phyloP scores from a whole-genome alignment of 2,888 invertebrate species.

The Drosophila mayaguana region DNA sequence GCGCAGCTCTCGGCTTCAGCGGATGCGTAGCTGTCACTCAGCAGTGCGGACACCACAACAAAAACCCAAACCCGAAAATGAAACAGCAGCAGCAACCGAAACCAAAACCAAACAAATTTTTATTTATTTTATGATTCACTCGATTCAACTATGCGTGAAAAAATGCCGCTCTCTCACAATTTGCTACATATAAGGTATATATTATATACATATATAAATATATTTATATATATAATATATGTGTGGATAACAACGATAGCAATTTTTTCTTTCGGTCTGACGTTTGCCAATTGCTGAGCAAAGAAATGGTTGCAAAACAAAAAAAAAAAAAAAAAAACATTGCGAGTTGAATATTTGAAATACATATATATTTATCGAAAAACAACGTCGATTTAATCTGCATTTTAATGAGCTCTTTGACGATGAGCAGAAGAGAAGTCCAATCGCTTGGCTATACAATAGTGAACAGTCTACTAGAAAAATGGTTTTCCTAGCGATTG shows the following conservation, averaged over 20 bases:
- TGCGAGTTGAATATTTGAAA: constrained; percentile 35
- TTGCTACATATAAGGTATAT: constrained; percentile 32
- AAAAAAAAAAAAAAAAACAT: no score
- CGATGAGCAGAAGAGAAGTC: neutral
- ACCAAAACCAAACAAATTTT: constrained; percentile 31
- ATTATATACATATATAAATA: neutral
- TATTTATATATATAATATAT: neutral
- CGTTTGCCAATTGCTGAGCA: constrained; percentile 57
- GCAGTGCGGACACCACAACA: constrained; percentile 50
- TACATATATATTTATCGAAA: constrained; percentile 14
- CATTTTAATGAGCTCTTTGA: constrained; percentile 52
- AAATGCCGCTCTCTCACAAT: constrained; percentile 56
- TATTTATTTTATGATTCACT: constrained; percentile 53
- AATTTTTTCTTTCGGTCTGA: constrained; percentile 25
- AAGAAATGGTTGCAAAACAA: constrained; percentile 41
- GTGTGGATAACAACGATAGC: constrained; percentile 8
- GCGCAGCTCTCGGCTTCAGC: constrained; percentile 24
- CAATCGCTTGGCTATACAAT: constrained; percentile 6
- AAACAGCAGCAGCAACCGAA: neutral
- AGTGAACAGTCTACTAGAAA: neutral
- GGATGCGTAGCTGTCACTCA: constrained; percentile 69
- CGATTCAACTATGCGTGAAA: constrained; percentile 54
- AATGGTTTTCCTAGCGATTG: neutral
- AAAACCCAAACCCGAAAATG: constrained; percentile 5
- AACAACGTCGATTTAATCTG: constrained; percentile 57